phyloP scores from a whole-genome alignment of 37 sponge, comb jelly and placozoan genomes.

The Theonella swinhoei region DNA sequence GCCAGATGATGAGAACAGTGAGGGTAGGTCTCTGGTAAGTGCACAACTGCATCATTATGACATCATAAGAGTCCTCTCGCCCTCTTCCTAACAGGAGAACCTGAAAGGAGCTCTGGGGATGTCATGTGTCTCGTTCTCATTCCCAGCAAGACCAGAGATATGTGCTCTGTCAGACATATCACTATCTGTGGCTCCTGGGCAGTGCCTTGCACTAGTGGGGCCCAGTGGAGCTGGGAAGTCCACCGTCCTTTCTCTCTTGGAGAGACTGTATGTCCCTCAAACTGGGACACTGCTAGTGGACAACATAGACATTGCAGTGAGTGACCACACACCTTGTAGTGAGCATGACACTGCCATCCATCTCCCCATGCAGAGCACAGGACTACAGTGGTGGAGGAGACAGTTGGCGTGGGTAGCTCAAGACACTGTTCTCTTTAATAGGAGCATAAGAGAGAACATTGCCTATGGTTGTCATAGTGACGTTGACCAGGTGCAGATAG shows the following conservation, averaged over 20 bases:
- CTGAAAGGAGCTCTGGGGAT: constrained; percentile 38
- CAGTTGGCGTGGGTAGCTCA: constrained; percentile 78
- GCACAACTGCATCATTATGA: neutral
- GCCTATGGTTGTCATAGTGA: constrained; percentile 74
- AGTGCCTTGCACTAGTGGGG: constrained; percentile 85
- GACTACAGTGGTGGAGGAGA: constrained; percentile 59
- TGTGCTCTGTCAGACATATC: constrained; percentile 52
- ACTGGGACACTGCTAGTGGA: constrained; percentile 31
- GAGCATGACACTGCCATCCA: no score
- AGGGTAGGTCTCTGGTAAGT: neutral
- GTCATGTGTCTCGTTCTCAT: constrained; percentile 62
- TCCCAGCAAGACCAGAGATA: constrained; percentile 68
- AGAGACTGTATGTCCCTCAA: constrained; percentile 71
- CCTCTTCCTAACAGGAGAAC: constrained; percentile 35
- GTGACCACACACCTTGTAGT: no score
- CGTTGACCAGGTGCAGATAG: constrained; percentile 63
- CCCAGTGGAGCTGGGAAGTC: constrained; percentile 93
- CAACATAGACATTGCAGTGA: constrained; percentile 24
- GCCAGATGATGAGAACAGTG: neutral
- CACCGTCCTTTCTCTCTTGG: constrained; percentile 81
- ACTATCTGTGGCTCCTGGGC: constrained; percentile 60
- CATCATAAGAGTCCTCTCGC: no score
- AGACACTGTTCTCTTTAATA: constrained; percentile 76
- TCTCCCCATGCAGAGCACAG: neutral
- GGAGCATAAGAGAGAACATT: constrained; percentile 80